phyloP scores from a whole-genome alignment of 2,797 vertebrate genomes.

The Cossypha heuglini region DNA sequence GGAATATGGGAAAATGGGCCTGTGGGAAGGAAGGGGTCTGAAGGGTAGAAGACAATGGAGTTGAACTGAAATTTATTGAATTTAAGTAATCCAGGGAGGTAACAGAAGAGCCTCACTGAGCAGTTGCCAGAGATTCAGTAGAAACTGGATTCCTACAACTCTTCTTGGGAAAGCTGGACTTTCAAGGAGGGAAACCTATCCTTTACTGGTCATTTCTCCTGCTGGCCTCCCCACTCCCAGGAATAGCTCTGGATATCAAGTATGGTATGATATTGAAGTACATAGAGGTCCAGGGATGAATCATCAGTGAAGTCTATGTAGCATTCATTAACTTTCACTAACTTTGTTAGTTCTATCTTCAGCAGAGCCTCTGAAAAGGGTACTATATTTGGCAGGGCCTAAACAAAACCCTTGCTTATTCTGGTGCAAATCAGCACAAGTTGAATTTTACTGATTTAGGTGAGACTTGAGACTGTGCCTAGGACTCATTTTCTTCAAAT shows the following conservation, averaged over 20 bases:
- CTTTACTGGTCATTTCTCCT: not conserved
- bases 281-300: not conserved
- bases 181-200: not conserved
- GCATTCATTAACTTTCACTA: not conserved
- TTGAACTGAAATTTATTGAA: not conserved
- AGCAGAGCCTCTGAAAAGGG: not conserved
- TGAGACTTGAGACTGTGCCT: not conserved
- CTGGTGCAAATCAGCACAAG: not conserved
- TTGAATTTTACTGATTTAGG: not conserved
- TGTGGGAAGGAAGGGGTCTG: not conserved
- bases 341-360: not conserved
- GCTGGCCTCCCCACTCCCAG: accelerated
- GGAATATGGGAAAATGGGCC: not conserved
- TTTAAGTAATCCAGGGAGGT: not conserved
- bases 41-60: not conserved
- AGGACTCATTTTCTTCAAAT: not conserved
- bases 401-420: not conserved
- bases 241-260: not conserved
- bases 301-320: not conserved
- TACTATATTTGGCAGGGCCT: not conserved
- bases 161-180: not conserved
- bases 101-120: not conserved
- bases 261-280: not conserved
- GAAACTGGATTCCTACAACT: not conserved
- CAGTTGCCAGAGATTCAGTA: not conserved